phyloP scores from a whole-genome alignment of 2,113 vertebrate genomes.

The Lampris megalopsis region DNA sequence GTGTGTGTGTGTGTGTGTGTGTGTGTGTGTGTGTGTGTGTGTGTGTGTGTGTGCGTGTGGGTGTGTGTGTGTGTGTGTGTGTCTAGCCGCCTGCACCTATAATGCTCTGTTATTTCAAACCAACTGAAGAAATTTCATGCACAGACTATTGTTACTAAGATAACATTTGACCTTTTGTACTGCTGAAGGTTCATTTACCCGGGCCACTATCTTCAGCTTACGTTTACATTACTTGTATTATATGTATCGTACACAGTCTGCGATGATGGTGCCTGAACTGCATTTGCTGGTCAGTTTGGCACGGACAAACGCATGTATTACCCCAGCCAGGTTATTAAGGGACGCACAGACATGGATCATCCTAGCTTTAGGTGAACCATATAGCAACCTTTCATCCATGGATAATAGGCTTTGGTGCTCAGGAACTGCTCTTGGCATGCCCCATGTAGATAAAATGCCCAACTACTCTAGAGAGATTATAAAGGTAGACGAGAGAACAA shows the following conservation, averaged over 20 bases:
- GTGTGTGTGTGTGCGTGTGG: neutral
- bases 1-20: neutral
- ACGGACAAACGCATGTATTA: neutral
- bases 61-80: neutral
- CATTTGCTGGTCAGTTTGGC: conserved; percentile 1
- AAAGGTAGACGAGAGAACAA: conserved; percentile 38
- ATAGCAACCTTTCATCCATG: conserved; percentile 55
- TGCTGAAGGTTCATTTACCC: conserved; percentile 11
- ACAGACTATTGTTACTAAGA: conserved; percentile 13
- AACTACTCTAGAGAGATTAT: conserved; percentile 45
- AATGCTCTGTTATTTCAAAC: conserved; percentile 31
- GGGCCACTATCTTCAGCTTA: conserved; percentile 6
- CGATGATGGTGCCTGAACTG: conserved; percentile 3
- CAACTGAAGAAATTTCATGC: conserved; percentile 13
- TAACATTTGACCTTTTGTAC: conserved; percentile 30
- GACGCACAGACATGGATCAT: conserved; percentile 36
- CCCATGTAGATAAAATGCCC: conserved; percentile 38
- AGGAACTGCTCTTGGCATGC: conserved; percentile 51
- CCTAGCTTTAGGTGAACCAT: conserved; percentile 46
- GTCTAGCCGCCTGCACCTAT: conserved; percentile 1
- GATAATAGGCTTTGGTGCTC: conserved; percentile 63
- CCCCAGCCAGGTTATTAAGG: conserved; percentile 48
- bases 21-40: conserved; percentile 5
- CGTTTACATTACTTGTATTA: conserved; percentile 6
- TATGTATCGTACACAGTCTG: neutral